Conservation (phyloP, 2,113 vertebrate genomes). For the Thermophis baileyi region DNA sequence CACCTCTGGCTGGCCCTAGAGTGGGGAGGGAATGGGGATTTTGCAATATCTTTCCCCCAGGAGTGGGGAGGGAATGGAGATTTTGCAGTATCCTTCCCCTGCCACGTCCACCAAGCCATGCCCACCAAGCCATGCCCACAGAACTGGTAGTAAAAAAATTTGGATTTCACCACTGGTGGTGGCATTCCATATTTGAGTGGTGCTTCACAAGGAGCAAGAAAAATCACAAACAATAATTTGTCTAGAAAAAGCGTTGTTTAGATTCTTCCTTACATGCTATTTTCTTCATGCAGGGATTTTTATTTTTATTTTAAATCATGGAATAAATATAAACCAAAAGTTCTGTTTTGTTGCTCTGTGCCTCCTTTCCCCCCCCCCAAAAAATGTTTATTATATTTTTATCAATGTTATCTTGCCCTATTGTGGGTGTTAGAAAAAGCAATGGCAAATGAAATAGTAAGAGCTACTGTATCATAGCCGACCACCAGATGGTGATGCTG, state of each 20-base stretch:
- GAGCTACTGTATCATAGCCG: neutral
- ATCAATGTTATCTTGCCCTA: too few species aligned
- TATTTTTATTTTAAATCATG: neutral
- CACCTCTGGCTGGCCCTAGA: too few species aligned
- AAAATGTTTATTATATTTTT: neutral
- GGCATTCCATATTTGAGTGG: neutral
- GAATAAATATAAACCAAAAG: neutral
- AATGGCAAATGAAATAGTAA: neutral
- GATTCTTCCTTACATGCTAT: neutral
- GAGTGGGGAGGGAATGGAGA: too few species aligned
- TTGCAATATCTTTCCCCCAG: too few species aligned
- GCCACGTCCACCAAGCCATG: too few species aligned
- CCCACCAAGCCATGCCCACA: too few species aligned
- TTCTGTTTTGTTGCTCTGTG: neutral
- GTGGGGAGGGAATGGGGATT: too few species aligned
- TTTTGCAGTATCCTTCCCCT: too few species aligned
- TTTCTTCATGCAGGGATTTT: neutral
- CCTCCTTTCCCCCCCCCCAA: neutral
- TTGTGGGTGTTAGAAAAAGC: neutral
- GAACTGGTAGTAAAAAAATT: too few species aligned
- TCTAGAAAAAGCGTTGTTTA: neutral
- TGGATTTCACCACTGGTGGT: too few species aligned
- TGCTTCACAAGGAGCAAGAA: neutral
- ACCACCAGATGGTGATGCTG: conserved; percentile 11
- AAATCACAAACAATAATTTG: too few species aligned